A percentile compares a stretch with the other conserved stretches of the same genome.
Evolutionary conservation across 2,888 invertebrate genomes (phyloP).

Genomic region (Automeris io): DNA sequence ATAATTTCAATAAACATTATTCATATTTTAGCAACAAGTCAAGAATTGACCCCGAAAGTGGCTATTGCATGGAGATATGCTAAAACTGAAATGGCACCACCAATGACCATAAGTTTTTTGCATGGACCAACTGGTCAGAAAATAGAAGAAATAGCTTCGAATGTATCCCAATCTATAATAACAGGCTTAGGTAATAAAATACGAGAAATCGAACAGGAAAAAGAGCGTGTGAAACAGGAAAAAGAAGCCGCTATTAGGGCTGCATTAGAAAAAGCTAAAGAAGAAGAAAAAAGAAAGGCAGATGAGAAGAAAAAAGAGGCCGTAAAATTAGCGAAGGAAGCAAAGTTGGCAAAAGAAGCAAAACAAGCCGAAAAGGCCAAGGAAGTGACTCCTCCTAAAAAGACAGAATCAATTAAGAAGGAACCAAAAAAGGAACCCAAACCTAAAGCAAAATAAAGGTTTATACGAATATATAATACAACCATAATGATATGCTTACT

Average conservation of each 20-base stretch:
- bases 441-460: neutral
- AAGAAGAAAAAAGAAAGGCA: conserved; percentile 30
- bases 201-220: conserved; percentile 37
- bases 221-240: conserved; percentile 22
- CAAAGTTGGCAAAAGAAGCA: conserved; percentile 18
- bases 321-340: conserved; percentile 18
- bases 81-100: conserved; percentile 61
- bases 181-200: conserved; percentile 26
- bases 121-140: conserved; percentile 37
- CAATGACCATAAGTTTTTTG: conserved; percentile 38
- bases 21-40: conserved; percentile 38
- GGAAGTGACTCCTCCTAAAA: conserved; percentile 14
- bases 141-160: conserved; percentile 33
- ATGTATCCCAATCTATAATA: conserved; percentile 28
- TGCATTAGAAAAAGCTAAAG: conserved; percentile 33
- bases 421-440: neutral
- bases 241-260: conserved; percentile 36
- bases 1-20: neutral
- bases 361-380: conserved; percentile 23
- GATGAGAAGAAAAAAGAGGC: conserved; percentile 23
- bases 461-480: too few relatives aligned
- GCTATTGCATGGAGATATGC: conserved; percentile 49
- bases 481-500: too few relatives aligned
- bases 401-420: conserved; percentile 14
- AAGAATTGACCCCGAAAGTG: conserved; percentile 28